Evolutionary conservation across 2,797 vertebrate species (phyloP), one percentile per base, ranked within the genome.

Genomic region (Hapalemur alaotrensis): DNA sequence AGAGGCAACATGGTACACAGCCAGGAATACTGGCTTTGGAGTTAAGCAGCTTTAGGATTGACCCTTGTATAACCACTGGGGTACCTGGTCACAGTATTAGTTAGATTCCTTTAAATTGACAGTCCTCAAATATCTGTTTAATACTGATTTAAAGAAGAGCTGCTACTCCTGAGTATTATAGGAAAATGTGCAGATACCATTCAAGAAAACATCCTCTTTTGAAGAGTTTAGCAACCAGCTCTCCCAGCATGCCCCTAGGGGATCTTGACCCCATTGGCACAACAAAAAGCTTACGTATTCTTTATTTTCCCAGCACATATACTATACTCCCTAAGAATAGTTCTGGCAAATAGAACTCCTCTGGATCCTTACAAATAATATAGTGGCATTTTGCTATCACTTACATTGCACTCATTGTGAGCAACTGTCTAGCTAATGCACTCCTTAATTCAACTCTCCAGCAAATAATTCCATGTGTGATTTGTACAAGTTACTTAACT

Each of bases 331-430:
- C 43, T 61, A 89, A 28, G 43, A 93, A 93, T 7, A 38, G 43
- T 67, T 72, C 46, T 92, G 50, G 14, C 65, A 88, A 75, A 57
- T 46, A 83, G 13, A 54, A 76, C 23, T 93, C 69, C 25, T 72
- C 35, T 85, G 69, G 67, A 88, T 52, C 43, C 41, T 95, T 82
- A 94, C 1, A 89, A 78, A 86, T 89, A 91, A 81, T 9, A 76
- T 5, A 67, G 15, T 52, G 65, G 81, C 35, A 41, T 79, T 91
- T 75, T 85, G n/a, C 30, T 84, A 76, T 18, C n/a, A 94, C 5
- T 63, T 85, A 90, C 72, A 63, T 61, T 67, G 72, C 23, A 85
- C 41, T 92, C 67, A 81, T 38, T 61, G 35, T 38, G 18, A 67
- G 50, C 57, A 70, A 14, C 1, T 75, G 7, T 89, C 48, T 81